A percentile compares a stretch with the other conserved stretches of the same genome.
Evolutionary conservation across 2,797 vertebrate genomes (phyloP).

Genomic region (Graptemys geographica): DNA sequence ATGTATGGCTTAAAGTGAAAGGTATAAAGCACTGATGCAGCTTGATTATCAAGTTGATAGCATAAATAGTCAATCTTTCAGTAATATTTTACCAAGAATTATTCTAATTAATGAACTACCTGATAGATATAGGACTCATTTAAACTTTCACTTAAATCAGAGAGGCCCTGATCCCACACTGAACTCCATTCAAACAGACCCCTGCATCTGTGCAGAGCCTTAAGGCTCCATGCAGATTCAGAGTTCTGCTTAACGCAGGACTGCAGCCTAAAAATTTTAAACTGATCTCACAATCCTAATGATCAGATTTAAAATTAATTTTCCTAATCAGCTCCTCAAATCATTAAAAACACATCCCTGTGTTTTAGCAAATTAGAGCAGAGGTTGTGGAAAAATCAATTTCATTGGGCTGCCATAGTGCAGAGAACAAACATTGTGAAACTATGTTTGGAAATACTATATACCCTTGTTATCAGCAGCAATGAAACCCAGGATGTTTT

Average conservation of each 20-base stretch:
- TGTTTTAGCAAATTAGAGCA: not conserved
- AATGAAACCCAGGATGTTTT: constrained; percentile 97
- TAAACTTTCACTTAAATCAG: not conserved
- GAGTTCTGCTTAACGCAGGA: not conserved
- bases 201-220: not conserved
- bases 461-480: constrained; percentile 98
- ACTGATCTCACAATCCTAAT: not conserved
- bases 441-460: not conserved
- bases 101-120: not conserved
- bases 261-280: not conserved
- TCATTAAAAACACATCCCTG: not conserved
- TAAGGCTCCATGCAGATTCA: not conserved
- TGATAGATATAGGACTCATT: not conserved
- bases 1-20: no score
- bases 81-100: not conserved
- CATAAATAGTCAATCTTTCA: not conserved
- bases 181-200: not conserved
- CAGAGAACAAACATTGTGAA: not conserved
- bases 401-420: not conserved
- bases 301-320: not conserved
- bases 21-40: not conserved
- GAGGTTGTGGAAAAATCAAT: not conserved
- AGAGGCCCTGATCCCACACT: not conserved
- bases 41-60: not conserved
- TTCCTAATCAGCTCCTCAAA: not conserved